Conservation (phyloP, 35 echinoderm and acorn worm species). For the Chiridota heheva region DNA sequence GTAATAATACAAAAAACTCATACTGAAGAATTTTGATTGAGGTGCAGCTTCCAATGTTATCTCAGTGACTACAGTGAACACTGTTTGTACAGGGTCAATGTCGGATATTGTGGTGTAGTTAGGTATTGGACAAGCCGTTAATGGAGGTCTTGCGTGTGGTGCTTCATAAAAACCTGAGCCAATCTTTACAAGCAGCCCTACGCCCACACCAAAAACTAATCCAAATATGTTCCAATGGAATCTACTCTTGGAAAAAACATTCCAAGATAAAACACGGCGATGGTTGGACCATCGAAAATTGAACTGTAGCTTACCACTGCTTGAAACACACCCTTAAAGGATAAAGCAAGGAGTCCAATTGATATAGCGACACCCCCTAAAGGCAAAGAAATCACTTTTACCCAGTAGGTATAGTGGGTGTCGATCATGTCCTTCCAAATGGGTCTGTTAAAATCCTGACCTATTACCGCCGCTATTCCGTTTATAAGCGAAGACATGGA, state of each 20-base stretch:
- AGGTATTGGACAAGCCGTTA: not conserved
- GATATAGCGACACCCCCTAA: not conserved
- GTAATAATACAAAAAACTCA: conserved; percentile 15
- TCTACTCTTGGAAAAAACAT: conserved; percentile 25
- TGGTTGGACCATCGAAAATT: not conserved
- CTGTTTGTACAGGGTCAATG: not conserved
- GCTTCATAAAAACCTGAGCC: conserved; percentile 13
- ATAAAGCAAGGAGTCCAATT: conserved; percentile 13
- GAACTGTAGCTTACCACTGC: not conserved
- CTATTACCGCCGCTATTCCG: conserved; percentile 14
- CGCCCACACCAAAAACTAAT: not conserved
- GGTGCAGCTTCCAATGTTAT: not conserved
- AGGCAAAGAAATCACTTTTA: conserved; percentile 1
- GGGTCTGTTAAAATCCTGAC: conserved; percentile 17
- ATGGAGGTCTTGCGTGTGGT: not conserved
- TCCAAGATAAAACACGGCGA: conserved; percentile 32
- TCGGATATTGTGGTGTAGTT: not conserved
- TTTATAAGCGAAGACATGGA: conserved; percentile 33
- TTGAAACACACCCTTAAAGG: conserved; percentile 30
- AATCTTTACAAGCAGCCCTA: conserved; percentile 9
- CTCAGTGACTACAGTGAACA: not conserved
- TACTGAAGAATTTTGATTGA: conserved; percentile 12
- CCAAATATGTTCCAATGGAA: conserved; percentile 14
- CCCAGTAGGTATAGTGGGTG: not conserved
- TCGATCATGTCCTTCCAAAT: not conserved